Evolutionary conservation across 2,888 invertebrate species (phyloP), one percentile per base, ranked within the genome.

Genomic region (Drosophila putrida): DNA sequence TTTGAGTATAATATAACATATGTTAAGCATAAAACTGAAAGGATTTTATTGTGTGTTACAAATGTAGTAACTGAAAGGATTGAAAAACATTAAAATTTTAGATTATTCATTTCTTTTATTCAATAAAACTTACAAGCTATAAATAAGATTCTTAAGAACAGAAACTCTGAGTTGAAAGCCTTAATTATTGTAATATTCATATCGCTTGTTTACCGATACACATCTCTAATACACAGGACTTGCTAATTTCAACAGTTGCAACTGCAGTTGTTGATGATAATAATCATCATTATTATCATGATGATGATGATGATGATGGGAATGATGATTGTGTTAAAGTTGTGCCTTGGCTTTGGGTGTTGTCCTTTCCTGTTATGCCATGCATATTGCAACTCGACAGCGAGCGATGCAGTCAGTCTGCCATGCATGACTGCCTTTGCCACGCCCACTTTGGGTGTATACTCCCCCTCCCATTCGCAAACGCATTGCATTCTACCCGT

Each of bases 301-400:
- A 47, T 53, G 43, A 49, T 46, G 43, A 43, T 49, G 33, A 46
- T 51, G 54, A 15, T 35, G 31, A 39, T 71, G 43, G 31, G 27
- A 36, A 41, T 38, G 67, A 41, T 61, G 53, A 61, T 54, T 39
- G 35, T 51, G 66, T 57, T 73, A 67, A 63, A 50, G 61, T 61
- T 61, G 38, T 49, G 69, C 69, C 53, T 60, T 59, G 62, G 43
- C 62, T 74, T 59, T 62, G 43, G 43, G 43, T 46, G 53, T 20
- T 51, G 28, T 55, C 36, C 53, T 47, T 38, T 35, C 35, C 53
- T 50, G 69, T 9, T 47, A 41, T 43, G 39, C n/a, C 51, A 73
- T 77, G 75, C 74, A 75, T 69, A 58, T 74, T 78, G 75, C 64
- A 74, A 61, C 33, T 43, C 43, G 39, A 27, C 44, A 49, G 35